Evolutionary conservation across 2,888 invertebrate genomes (phyloP), one percentile per base, ranked within the genome.

Genomic region (Ypsolopha scabrella): DNA sequence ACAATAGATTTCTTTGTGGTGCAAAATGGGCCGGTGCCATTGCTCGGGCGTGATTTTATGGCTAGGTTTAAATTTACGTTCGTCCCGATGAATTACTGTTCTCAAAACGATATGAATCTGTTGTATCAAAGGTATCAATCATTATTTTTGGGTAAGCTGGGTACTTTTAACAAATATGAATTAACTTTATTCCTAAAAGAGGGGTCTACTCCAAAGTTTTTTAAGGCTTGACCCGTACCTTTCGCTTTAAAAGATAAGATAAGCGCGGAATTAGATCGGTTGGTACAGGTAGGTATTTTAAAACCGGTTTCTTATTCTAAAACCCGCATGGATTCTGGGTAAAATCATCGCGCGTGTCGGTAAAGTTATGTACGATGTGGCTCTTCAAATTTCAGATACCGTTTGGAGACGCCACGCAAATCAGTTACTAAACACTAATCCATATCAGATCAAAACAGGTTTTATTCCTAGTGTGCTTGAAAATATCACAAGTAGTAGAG

Each of bases 41-140:
- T 45, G 33, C 35, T 51, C 2, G 51, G 45, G 6, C 14, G 37
- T n/a, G 51, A 51, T 44, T 49, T 49, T 14, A n/a, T n/a, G n/a
- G n/a, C n/a, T n/a, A n/a, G n/a, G n/a, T n/a, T n/a, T n/a, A n/a
- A n/a, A n/a, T n/a, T n/a, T n/a, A n/a, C n/a, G n/a, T n/a, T n/a
- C n/a, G n/a, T n/a, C n/a, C n/a, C n/a, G n/a, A n/a, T n/a, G n/a
- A n/a, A n/a, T n/a, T n/a, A n/a, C n/a, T n/a, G n/a, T n/a, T n/a
- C n/a, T n/a, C n/a, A n/a, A n/a, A n/a, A n/a, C n/a, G n/a, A n/a
- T n/a, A n/a, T n/a, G n/a, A n/a, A n/a, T n/a, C 38, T 49, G 49
- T 45, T 38, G 38, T 37, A 24, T n/a, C 44, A 6, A 10, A 37
- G 44, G 14, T 37, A 39, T 39, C 44, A n/a, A n/a, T n/a, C n/a